Evolutionary conservation across 2,113 vertebrate genomes (phyloP).

Genomic region (Nerophis ophidion): DNA sequence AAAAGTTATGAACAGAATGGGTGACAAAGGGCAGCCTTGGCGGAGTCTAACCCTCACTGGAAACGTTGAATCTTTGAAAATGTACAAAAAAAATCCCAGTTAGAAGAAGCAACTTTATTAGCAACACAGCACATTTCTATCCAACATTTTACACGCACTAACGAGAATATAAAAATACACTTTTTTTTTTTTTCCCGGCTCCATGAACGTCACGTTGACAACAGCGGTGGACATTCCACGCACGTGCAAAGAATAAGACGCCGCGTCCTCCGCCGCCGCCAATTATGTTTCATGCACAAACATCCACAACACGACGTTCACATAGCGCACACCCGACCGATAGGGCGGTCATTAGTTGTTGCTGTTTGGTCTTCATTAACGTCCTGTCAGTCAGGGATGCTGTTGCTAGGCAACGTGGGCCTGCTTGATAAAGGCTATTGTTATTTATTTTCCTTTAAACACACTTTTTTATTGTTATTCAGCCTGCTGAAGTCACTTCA

Average conservation of each 20-base stretch:
- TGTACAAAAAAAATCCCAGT: background rate
- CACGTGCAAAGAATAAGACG: slow-evolving; percentile 2
- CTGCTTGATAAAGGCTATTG: background rate
- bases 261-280: background rate
- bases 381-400: slow-evolving; percentile 1
- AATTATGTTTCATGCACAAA: background rate
- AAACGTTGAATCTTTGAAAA: background rate
- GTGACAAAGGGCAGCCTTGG: too few relatives aligned
- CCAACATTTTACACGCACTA: slow-evolving; percentile 9
- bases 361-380: background rate
- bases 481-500: too few relatives aligned
- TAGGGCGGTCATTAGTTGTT: background rate
- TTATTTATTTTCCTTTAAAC: too few relatives aligned
- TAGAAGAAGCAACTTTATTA: slow-evolving; percentile 50
- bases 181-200: background rate
- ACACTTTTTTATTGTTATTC: too few relatives aligned
- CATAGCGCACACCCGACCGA: background rate
- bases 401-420: background rate
- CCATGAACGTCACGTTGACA: too few relatives aligned
- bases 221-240: slow-evolving; percentile 8
- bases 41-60: too few relatives aligned
- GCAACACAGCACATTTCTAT: slow-evolving; percentile 10
- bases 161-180: slow-evolving; percentile 14
- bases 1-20: too few relatives aligned
- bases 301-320: background rate